These are phyloP conservation scores for Drosophila bocqueti DNA, from an alignment of 1,140 invertebrate genomes.

Conservation along the genomic window DNA sequence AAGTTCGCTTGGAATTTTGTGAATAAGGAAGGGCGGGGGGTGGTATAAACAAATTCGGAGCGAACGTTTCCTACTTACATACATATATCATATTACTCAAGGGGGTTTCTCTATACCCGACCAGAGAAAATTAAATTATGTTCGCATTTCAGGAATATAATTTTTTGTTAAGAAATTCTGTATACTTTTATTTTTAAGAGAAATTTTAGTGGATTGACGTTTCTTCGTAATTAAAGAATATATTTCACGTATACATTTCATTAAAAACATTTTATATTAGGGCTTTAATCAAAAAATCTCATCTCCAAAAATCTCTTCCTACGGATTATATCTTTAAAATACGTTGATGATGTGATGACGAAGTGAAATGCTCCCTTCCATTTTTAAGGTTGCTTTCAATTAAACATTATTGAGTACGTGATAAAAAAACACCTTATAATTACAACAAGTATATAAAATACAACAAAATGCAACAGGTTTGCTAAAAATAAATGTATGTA, in stretches of 20 bases:
- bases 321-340: background rate
- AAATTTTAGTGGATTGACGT: background rate
- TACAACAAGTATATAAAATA: background rate
- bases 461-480: background rate
- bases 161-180: background rate
- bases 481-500: conserved; percentile 3
- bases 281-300: background rate
- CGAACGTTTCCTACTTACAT: background rate
- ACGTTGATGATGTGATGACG: background rate
- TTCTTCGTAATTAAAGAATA: too few relatives aligned
- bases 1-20: background rate
- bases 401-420: background rate
- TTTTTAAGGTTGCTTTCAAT: background rate
- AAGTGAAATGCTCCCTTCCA: background rate
- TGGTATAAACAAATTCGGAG: background rate
- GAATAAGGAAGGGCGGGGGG: background rate
- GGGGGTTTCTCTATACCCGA: background rate
- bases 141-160: background rate
- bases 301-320: too few relatives aligned
- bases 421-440: background rate
- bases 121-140: background rate
- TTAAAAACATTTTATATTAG: background rate
- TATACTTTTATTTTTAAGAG: background rate
- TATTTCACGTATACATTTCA: background rate
- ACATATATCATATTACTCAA: background rate